Percentiles rank a stretch among this genome's conserved stretches.
Conservation (phyloP, 1,140 invertebrate genomes). For the Eupristina koningsbergeri region DNA sequence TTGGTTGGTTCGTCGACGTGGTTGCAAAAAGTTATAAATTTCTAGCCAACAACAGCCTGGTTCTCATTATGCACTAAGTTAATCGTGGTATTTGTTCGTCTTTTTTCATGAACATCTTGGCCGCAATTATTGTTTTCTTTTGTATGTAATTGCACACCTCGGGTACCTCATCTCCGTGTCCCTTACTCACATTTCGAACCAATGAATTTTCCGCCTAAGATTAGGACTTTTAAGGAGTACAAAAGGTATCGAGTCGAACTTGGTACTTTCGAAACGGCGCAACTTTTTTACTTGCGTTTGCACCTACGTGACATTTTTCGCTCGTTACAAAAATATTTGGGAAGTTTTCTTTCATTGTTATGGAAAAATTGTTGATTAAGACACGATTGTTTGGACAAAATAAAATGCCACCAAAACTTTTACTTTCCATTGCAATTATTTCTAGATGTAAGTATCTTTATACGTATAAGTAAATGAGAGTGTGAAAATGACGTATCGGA, state of each 20-base stretch:
- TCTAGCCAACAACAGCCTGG: background rate
- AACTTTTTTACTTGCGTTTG: background rate
- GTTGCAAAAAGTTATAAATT: background rate
- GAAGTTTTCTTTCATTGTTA: slow-evolving; percentile 6
- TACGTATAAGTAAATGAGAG: background rate
- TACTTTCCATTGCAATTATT: background rate
- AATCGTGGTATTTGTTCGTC: background rate
- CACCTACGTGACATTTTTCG: background rate
- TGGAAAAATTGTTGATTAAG: background rate
- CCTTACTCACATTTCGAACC: background rate
- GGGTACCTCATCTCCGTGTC: background rate
- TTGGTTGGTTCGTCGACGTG: no score
- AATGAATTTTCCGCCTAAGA: background rate
- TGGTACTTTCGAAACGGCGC: background rate
- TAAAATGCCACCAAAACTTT: background rate
- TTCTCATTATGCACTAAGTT: background rate
- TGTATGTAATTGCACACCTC: background rate
- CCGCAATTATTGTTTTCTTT: background rate
- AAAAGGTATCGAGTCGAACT: background rate
- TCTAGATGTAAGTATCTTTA: background rate
- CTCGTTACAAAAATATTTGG: background rate
- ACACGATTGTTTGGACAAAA: background rate
- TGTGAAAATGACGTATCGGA: background rate
- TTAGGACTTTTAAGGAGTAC: background rate
- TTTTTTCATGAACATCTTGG: background rate